Evolutionary conservation across 1,140 invertebrate species (phyloP).

Genomic region (Drosophila nigrodunni): DNA sequence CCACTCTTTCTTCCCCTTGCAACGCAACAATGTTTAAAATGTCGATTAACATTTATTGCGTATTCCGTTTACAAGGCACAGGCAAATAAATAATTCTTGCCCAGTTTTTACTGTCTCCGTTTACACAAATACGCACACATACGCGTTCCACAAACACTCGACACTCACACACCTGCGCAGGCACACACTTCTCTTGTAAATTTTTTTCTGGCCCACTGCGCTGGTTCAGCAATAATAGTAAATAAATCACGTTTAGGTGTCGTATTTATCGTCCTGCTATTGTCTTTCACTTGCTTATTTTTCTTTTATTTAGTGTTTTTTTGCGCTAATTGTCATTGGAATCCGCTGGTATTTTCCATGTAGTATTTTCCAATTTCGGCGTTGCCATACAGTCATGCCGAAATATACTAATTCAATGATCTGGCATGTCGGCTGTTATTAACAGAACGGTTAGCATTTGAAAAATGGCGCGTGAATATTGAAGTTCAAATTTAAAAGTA

Average conservation of each 20-base stretch:
- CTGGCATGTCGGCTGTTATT: constrained; percentile 7
- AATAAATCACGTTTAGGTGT: constrained; percentile 42
- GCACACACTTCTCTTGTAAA: constrained; percentile 1
- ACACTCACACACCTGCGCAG: not conserved
- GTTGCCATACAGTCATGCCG: constrained; percentile 5
- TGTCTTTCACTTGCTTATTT: constrained; percentile 38
- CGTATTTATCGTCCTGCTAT: constrained; percentile 38
- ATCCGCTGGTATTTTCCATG: constrained; percentile 47
- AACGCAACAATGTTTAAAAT: constrained; percentile 28
- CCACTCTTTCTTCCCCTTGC: constrained; percentile 10
- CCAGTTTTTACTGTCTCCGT: not conserved
- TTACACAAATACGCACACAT: constrained; percentile 7
- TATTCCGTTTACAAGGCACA: constrained; percentile 57
- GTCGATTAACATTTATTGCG: constrained; percentile 75
- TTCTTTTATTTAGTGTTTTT: constrained; percentile 30
- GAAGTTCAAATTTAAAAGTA: not conserved
- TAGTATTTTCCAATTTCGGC: constrained; percentile 50
- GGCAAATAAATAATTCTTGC: constrained; percentile 26
- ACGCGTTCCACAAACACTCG: not conserved
- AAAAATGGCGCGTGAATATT: constrained; percentile 12
- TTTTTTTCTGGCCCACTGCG: not conserved
- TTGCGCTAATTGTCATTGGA: constrained; percentile 73
- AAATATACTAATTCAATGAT: not conserved
- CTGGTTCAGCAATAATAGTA: constrained; percentile 1
- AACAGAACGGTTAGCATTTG: not conserved